Conservation (phyloP, 92 coral and sea anemone genomes). For the Epizoanthus stellaris region DNA sequence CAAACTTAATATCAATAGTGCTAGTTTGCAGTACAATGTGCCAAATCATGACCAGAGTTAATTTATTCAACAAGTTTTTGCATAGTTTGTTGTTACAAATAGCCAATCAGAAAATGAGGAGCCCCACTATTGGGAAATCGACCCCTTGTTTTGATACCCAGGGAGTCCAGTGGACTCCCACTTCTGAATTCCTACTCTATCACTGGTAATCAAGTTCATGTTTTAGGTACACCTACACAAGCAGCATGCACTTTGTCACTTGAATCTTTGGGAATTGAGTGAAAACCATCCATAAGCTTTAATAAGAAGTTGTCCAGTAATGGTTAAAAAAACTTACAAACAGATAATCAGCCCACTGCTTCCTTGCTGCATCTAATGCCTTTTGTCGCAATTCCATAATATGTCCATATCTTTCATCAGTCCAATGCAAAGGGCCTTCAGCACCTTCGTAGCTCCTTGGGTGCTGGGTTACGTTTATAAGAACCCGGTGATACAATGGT, state of each 20-base stretch:
- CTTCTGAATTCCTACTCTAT: too few relatives aligned
- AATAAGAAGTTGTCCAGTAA: background rate
- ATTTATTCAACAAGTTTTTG: too few relatives aligned
- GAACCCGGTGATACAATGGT: slow-evolving; percentile 85
- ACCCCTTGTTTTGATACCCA: too few relatives aligned
- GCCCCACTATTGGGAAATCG: too few relatives aligned
- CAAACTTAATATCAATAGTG: too few relatives aligned
- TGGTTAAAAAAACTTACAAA: slow-evolving; percentile 69
- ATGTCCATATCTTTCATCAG: slow-evolving; percentile 67
- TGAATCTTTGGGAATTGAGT: too few relatives aligned
- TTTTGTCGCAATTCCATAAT: slow-evolving; percentile 80
- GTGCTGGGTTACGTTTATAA: slow-evolving; percentile 69
- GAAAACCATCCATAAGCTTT: background rate
- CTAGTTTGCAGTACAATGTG: background rate
- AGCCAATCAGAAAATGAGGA: too few relatives aligned
- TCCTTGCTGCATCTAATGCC: slow-evolving; percentile 92
- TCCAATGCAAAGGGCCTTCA: slow-evolving; percentile 72
- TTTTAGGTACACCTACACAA: too few relatives aligned
- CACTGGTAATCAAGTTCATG: too few relatives aligned
- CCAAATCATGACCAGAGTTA: background rate
- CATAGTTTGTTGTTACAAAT: too few relatives aligned
- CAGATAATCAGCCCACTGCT: slow-evolving; percentile 96
- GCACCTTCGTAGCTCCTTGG: slow-evolving; percentile 71
- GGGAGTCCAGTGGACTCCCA: too few relatives aligned
- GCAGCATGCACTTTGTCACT: too few relatives aligned